Base-by-base conservation (phyloP, 1,140 invertebrate genomes). In the Caenorhabditis remanei region DNA sequence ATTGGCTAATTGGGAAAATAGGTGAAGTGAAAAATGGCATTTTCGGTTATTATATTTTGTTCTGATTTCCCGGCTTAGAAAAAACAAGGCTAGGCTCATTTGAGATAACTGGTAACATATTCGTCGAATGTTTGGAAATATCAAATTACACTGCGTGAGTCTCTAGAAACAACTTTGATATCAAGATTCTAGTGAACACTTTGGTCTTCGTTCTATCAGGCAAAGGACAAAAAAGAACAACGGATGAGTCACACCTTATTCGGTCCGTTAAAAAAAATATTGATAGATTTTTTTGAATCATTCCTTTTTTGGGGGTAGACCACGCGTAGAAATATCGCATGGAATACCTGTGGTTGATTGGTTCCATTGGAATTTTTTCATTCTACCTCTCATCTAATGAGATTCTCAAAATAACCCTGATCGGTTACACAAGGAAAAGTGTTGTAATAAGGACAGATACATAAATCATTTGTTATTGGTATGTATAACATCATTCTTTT, bases 401-500 rank as follows among this genome's bases (percentile, higher is more conserved):
- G 32, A 32, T 32, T 32, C 32, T 32, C 32, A 32, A 32, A 32
- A 32, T 2, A 32, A 32, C 32, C 32, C 0, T 32, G 32, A 32
- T 63, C 14, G 21, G 21, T 63, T 63, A 32, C 61, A 63, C 8
- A 11, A 63, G 11, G 11, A 63, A 21, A 24, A 7, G 21, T 14
- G 19, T 71, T 46, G 16, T 16, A 43, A 71, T 41, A 71, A 43
- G 41, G 65, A 71, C 61, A 32, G 32, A 63, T 63, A 63, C 7
- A 71, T 71, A 46, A 71, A 71, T 71, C 41, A 43, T 24, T 43
- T 71, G 40, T 16, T 43, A 32, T 71, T 46, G 65, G 40, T 46
- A 46, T 71, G 19, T 71, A 48, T 71, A 71, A 19, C 65, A 19
- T 71, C 65, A 46, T 46, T 41, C 24, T 46, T 4, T 16, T 0